A percentile compares a stretch with the other conserved stretches of the same genome.
These are phyloP conservation scores for Danio tinwini DNA, from an alignment of 2,797 vertebrate species.

Conservation along the genomic window DNA sequence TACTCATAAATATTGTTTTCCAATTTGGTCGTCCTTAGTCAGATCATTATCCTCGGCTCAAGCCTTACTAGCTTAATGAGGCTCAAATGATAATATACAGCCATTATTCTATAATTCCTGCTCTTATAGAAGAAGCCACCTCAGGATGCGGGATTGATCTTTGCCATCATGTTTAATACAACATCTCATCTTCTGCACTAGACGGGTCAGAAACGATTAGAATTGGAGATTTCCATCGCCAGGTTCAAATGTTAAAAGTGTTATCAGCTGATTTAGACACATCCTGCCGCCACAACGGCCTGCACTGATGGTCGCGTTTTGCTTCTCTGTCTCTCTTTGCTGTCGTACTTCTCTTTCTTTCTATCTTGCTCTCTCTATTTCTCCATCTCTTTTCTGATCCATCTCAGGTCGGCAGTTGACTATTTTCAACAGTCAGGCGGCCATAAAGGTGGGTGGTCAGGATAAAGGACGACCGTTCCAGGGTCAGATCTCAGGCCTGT, in stretches of 20 bases:
- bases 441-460: slow-evolving; percentile 92
- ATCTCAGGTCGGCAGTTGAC: slow-evolving; percentile 92
- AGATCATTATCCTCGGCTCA: slow-evolving; percentile 55
- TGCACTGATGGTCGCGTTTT: slow-evolving; percentile 34
- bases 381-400: slow-evolving; percentile 30
- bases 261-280: slow-evolving; percentile 50
- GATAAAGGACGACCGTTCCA: slow-evolving; percentile 94
- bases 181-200: slow-evolving; percentile 36
- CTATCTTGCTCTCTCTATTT: slow-evolving; percentile 59
- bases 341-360: slow-evolving; percentile 45
- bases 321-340: slow-evolving; percentile 49
- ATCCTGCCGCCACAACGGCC: slow-evolving; percentile 22
- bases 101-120: slow-evolving; percentile 51
- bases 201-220: slow-evolving; percentile 45
- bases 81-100: slow-evolving; percentile 48
- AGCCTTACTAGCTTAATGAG: slow-evolving; percentile 55
- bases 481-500: slow-evolving; percentile 95
- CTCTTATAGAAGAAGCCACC: slow-evolving; percentile 27
- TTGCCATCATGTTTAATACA: slow-evolving; percentile 54
- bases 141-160: slow-evolving; percentile 47
- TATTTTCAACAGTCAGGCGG: slow-evolving; percentile 97
- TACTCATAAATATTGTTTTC: slow-evolving; percentile 60
- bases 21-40: slow-evolving; percentile 53
- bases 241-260: slow-evolving; percentile 56
- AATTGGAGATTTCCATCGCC: slow-evolving; percentile 45